Evolutionary conservation across 1,140 invertebrate species (phyloP).

Genomic region (Lucilia sericata): DNA sequence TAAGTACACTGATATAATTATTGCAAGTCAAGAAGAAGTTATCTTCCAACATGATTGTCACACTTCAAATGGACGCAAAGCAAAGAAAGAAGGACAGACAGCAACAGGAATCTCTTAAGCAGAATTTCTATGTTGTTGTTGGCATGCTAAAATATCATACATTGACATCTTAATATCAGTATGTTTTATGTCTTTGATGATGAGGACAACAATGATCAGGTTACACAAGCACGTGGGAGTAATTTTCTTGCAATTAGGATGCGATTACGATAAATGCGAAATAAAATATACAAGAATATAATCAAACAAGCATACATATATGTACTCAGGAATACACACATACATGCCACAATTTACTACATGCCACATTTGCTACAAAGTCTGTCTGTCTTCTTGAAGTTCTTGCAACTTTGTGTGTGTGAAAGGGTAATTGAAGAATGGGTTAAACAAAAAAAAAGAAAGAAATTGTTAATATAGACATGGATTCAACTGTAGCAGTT

Average conservation of each 20-base stretch:
- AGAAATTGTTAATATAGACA: conserved; percentile 11
- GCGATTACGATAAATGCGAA: conserved; percentile 62
- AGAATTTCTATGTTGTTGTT: not conserved
- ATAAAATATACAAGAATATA: not conserved
- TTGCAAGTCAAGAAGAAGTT: conserved; percentile 22
- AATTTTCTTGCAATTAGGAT: conserved; percentile 68
- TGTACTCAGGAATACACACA: no score
- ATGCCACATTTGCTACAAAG: not conserved
- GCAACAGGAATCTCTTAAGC: not conserved
- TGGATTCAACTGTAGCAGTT: not conserved
- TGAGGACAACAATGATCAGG: conserved; percentile 55
- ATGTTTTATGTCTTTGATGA: conserved; percentile 18
- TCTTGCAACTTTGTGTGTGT: not conserved
- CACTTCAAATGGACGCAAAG: not conserved
- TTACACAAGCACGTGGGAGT: conserved; percentile 66
- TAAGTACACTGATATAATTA: not conserved
- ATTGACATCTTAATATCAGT: not conserved
- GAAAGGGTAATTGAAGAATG: conserved; percentile 50
- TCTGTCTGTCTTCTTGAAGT: not conserved
- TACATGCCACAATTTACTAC: no score
- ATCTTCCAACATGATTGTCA: conserved; percentile 25
- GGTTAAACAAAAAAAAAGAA: conserved; percentile 30
- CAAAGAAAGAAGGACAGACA: not conserved
- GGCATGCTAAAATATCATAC: not conserved
- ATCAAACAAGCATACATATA: not conserved